A percentile compares a stretch with the other conserved stretches of the same genome.
Conservation (phyloP, 1,140 invertebrate species). For the Saccostrea cuccullata region DNA sequence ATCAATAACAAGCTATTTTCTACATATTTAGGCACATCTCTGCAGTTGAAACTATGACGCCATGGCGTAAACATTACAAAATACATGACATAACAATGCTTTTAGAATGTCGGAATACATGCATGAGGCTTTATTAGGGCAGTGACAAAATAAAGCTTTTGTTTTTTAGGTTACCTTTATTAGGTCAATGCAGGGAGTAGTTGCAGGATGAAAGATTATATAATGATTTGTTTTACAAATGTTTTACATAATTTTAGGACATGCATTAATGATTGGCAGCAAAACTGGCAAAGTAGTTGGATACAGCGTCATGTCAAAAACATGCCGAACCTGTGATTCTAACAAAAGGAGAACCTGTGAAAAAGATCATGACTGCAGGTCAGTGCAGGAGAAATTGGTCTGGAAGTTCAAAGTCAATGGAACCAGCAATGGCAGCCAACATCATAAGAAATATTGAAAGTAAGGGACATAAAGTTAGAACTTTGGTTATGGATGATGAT, state of each 20-base stretch:
- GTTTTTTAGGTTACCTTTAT: no score
- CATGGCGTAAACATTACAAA: no score
- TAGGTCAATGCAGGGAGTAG: no score
- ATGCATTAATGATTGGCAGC: slow-evolving; percentile 43
- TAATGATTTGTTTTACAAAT: no score
- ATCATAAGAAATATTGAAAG: slow-evolving; percentile 31
- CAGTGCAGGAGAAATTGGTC: slow-evolving; percentile 48
- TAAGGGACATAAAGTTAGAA: slow-evolving; percentile 25
- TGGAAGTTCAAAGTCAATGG: slow-evolving; percentile 47
- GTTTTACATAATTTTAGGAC: background rate
- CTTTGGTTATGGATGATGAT: slow-evolving; percentile 53
- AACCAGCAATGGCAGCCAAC: slow-evolving; percentile 36
- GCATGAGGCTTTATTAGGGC: no score
- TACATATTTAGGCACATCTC: no score
- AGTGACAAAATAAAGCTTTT: no score
- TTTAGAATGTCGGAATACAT: no score
- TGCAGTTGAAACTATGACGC: no score
- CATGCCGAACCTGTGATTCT: slow-evolving; percentile 38
- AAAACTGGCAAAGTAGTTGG: slow-evolving; percentile 32
- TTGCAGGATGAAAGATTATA: no score
- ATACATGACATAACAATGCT: no score
- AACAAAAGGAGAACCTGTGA: background rate
- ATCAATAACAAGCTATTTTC: no score
- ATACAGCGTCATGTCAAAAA: slow-evolving; percentile 27
- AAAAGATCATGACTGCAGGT: slow-evolving; percentile 44